These are phyloP conservation scores for Drosophila kanekoi DNA, from an alignment of 2,888 invertebrate species.

Conservation along the genomic window DNA sequence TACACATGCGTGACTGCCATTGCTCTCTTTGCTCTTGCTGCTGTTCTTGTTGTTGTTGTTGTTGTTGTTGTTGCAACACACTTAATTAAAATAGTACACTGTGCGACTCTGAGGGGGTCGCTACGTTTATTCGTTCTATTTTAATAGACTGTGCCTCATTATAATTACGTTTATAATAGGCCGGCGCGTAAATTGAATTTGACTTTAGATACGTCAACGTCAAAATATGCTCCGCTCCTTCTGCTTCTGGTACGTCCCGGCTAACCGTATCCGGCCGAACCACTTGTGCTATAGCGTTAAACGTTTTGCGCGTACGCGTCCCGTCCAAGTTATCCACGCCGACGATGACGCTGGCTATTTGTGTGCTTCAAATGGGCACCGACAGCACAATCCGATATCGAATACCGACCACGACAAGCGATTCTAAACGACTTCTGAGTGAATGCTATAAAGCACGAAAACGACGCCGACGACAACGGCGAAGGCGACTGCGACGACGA, in stretches of 20 bases:
- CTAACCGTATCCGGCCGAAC: slow-evolving; percentile 49
- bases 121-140: slow-evolving; percentile 47
- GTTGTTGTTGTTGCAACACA: slow-evolving; percentile 60
- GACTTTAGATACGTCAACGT: slow-evolving; percentile 53
- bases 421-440: slow-evolving; percentile 81
- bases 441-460: slow-evolving; percentile 81
- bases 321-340: slow-evolving; percentile 43
- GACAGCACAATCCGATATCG: slow-evolving; percentile 68
- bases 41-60: slow-evolving; percentile 27
- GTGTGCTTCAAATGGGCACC: slow-evolving; percentile 53
- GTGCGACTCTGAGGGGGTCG: slow-evolving; percentile 70
- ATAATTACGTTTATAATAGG: slow-evolving; percentile 69
- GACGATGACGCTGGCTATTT: slow-evolving; percentile 46
- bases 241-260: slow-evolving; percentile 17
- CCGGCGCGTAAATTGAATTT: slow-evolving; percentile 69
- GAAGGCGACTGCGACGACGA: slow-evolving; percentile 30
- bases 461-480: slow-evolving; percentile 52
- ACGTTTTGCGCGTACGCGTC: slow-evolving; percentile 60
- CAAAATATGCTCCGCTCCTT: slow-evolving; percentile 32
- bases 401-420: slow-evolving; percentile 80
- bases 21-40: slow-evolving; percentile 38
- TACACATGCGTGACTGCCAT: slow-evolving; percentile 62
- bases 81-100: slow-evolving; percentile 80
- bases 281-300: slow-evolving; percentile 51
- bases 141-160: slow-evolving; percentile 68